These are phyloP conservation scores for Sinohyriopsis cumingii DNA, from an alignment of 2,888 invertebrate genomes.

Conservation along the genomic window DNA sequence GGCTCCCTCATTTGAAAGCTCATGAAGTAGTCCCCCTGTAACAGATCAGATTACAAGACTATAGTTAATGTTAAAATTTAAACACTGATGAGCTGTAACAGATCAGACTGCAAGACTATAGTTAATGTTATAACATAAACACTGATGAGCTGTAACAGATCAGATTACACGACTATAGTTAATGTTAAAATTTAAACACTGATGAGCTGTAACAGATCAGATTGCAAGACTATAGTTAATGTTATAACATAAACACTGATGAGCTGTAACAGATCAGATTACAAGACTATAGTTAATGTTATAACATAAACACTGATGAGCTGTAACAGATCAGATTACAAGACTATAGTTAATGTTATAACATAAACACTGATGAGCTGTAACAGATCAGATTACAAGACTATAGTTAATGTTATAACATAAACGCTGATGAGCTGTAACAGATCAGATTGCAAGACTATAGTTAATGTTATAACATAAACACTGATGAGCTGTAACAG, in stretches of 20 bases:
- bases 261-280: constrained; percentile 42
- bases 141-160: background rate
- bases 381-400: constrained; percentile 2
- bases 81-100: background rate
- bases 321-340: constrained; percentile 40
- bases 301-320: background rate
- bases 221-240: background rate
- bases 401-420: background rate
- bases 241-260: background rate
- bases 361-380: constrained; percentile 40
- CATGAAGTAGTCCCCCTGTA: constrained; percentile 90
- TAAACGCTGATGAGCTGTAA: constrained; percentile 43
- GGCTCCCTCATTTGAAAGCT: constrained; percentile 99
- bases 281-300: background rate
- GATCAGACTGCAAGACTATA: too few species aligned
- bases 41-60: background rate
- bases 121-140: too few species aligned
- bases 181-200: too few species aligned
- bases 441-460: background rate
- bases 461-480: background rate
- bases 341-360: background rate
- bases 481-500: constrained; percentile 72
- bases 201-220: too few species aligned
- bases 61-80: background rate
- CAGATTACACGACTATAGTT: too few species aligned